phyloP scores from a whole-genome alignment of 2,888 invertebrate genomes.

The Autographa pulchrina region DNA sequence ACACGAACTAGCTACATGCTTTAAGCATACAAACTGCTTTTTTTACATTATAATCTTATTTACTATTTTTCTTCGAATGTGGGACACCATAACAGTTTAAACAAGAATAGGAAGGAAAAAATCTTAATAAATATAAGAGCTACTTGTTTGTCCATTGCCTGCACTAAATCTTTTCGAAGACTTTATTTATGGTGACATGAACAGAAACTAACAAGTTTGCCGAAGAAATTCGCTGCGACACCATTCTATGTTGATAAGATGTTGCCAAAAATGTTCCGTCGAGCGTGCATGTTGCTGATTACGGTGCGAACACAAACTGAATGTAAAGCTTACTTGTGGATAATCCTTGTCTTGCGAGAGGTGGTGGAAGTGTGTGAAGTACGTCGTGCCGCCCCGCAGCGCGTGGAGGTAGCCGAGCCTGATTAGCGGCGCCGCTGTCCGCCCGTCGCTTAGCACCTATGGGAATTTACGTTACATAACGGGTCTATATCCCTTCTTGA shows the following conservation, averaged over 20 bases:
- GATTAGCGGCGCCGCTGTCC: conserved; percentile 96
- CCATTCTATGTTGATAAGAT: conserved; percentile 47
- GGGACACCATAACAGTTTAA: neutral
- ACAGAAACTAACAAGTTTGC: conserved; percentile 53
- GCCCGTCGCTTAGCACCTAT: conserved; percentile 96
- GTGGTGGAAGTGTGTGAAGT: conserved; percentile 96
- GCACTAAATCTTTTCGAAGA: conserved; percentile 46
- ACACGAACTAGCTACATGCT: conserved; percentile 3
- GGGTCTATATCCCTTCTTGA: neutral
- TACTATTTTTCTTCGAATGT: neutral
- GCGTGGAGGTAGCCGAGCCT: conserved; percentile 95
- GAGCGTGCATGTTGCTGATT: conserved; percentile 44
- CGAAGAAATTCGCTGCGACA: conserved; percentile 50
- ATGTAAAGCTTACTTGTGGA: conserved; percentile 90
- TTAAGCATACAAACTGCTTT: neutral
- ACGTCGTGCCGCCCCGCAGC: conserved; percentile 93
- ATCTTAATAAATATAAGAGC: conserved; percentile 26
- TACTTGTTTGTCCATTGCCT: conserved; percentile 49
- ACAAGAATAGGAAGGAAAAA: neutral
- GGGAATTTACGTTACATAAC: neutral
- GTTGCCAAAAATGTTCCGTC: conserved; percentile 53
- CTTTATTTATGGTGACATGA: conserved; percentile 50
- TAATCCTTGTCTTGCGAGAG: conserved; percentile 95
- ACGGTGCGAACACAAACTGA: neutral
- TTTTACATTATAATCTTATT: neutral